phyloP scores from a whole-genome alignment of 2,797 vertebrate species.

The Hippoglossus hippoglossus region DNA sequence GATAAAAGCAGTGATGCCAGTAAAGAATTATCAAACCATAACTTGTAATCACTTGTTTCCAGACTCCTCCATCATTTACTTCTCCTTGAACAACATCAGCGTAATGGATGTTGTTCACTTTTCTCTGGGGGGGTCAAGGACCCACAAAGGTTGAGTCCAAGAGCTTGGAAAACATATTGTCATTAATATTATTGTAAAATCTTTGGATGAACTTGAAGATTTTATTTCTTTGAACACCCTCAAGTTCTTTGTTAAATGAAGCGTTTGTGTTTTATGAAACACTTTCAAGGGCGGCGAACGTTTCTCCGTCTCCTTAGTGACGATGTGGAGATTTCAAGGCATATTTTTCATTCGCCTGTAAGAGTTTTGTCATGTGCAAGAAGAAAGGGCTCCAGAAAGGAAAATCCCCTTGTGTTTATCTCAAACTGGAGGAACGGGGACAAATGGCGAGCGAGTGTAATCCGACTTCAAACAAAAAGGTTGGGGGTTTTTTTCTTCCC shows the following conservation, averaged over 20 bases:
- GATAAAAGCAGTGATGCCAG: neutral
- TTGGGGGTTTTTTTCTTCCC: conserved; percentile 31
- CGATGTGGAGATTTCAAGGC: conserved; percentile 26
- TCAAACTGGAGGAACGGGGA: conserved; percentile 33
- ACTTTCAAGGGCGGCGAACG: conserved; percentile 15
- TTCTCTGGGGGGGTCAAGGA: conserved; percentile 23
- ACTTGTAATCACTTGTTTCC: neutral
- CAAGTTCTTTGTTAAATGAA: conserved; percentile 14
- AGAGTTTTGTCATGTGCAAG: conserved; percentile 20
- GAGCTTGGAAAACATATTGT: conserved; percentile 11
- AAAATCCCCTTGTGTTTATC: conserved; percentile 47
- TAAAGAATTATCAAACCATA: too few species aligned
- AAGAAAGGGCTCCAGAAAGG: conserved; percentile 23
- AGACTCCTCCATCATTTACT: conserved; percentile 9
- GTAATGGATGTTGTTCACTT: neutral
- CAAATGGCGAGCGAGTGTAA: conserved; percentile 47
- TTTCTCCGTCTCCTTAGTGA: conserved; percentile 1
- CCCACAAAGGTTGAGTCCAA: conserved; percentile 11
- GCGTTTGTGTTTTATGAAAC: conserved; percentile 7
- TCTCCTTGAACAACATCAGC: conserved; percentile 30
- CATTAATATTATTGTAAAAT: neutral
- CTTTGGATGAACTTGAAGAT: conserved; percentile 19
- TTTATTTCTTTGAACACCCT: conserved; percentile 3
- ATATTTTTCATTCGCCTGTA: neutral
- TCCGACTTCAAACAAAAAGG: conserved; percentile 67